Evolutionary conservation across 1,140 invertebrate genomes (phyloP), one percentile per base, ranked within the genome.

Genomic region (Drosophila funebris): DNA sequence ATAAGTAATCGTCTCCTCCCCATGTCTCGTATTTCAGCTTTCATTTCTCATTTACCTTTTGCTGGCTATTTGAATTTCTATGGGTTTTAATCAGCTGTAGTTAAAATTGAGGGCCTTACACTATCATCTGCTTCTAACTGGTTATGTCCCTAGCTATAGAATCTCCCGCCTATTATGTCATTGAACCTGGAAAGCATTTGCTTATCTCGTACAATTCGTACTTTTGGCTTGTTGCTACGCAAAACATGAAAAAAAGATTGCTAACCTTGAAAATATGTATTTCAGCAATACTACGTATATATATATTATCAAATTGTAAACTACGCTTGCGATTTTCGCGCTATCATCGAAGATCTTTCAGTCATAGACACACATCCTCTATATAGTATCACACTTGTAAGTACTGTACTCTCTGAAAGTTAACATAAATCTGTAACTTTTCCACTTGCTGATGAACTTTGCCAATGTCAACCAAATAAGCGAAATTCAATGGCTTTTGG

Each of bases 71-170:
- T 7, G 64, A 61, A 79, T 84, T 84, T 84, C 41, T 84, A 84
- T 76, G 76, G 76, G 46, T 84, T 84, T 81, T 71, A 74, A 85
- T 81, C 72, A 87, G 46, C 4, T 39, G 20, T 43, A 41, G 36
- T 13, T 24, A 44, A 57, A 27, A 18, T 33, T 52, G 11, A 9
- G 41, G 41, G 44, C 18, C 33, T 36, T 39, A 56, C 33, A 14
- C 0, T 36, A 44, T 27, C 9, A 2, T 39, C 64, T 57, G 63
- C 54, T 57, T 9, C 62, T 20, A 24, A 52, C 14, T 56, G n/a
- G 39, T 54, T 43, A 41, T 36, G 27, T 63, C 50, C 67, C 16
- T 22, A 27, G n/a, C 9, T 54, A 43, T 44, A 29, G 31, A 48
- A 71, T 64, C 39, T 37, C 18, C 8, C 18, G 14, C 13, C 13